A percentile compares a stretch with the other conserved stretches of the same genome.
phyloP scores from a whole-genome alignment of 2,113 vertebrate species.

The Chrysochloris asiatica region DNA sequence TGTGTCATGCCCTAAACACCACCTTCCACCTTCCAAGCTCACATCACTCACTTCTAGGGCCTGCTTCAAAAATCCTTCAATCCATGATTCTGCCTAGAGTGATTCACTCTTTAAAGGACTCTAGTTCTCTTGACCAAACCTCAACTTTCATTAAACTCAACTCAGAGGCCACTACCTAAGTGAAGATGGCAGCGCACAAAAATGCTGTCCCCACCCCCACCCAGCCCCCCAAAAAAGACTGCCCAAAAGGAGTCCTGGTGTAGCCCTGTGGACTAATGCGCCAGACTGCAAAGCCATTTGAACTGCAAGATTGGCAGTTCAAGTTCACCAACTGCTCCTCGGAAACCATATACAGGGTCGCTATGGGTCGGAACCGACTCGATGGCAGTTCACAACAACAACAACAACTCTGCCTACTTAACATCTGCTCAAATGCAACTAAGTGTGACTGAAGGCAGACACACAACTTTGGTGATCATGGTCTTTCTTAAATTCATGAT shows the following conservation, averaged over 20 bases:
- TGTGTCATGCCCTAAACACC: background rate
- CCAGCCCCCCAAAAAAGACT: no score
- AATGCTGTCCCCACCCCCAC: no score
- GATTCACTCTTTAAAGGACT: background rate
- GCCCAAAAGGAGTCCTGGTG: no score
- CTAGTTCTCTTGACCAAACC: background rate
- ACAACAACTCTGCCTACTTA: background rate
- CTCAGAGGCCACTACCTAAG: no score
- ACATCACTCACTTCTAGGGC: background rate
- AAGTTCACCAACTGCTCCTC: no score
- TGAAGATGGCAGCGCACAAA: no score
- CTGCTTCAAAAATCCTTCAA: background rate
- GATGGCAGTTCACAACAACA: no score
- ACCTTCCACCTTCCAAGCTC: background rate
- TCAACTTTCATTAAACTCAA: background rate
- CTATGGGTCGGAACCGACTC: no score
- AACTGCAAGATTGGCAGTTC: no score
- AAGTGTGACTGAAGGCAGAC: background rate
- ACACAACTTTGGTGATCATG: background rate
- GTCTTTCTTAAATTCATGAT: background rate
- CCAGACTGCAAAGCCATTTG: no score
- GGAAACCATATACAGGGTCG: no score
- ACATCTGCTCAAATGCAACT: background rate
- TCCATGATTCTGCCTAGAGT: background rate
- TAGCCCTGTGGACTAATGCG: no score